Conservation (phyloP, 2,797 vertebrate species). For the Gymnothorax reevesii region DNA sequence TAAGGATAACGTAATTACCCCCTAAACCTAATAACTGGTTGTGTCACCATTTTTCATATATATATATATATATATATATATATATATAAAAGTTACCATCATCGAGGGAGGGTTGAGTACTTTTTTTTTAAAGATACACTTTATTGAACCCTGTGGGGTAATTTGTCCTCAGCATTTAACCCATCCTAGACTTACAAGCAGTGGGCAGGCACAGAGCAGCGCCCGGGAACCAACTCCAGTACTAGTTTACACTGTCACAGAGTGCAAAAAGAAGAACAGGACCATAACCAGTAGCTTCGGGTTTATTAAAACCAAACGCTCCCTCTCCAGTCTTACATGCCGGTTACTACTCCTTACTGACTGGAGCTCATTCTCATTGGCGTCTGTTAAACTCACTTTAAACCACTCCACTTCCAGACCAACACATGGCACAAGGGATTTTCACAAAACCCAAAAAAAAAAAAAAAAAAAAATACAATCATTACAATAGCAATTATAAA, state of each 20-base stretch:
- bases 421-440: constrained; percentile 44
- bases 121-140: too few species aligned
- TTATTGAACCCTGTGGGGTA: too few species aligned
- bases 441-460: constrained; percentile 38
- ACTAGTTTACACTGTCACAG: not conserved
- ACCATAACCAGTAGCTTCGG: not conserved
- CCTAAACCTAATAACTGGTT: too few species aligned
- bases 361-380: not conserved
- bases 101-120: not conserved
- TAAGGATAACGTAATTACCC: too few species aligned
- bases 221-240: too few species aligned
- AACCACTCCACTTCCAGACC: constrained; percentile 38
- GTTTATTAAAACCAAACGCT: not conserved
- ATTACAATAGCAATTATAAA: constrained; percentile 35
- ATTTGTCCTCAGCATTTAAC: too few species aligned
- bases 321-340: constrained; percentile 10
- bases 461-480: constrained; percentile 37
- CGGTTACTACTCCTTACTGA: not conserved
- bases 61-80: too few species aligned
- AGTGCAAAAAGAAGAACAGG: not conserved
- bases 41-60: too few species aligned
- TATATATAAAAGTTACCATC: too few species aligned
- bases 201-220: too few species aligned
- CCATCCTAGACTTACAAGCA: too few species aligned
- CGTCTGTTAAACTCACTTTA: constrained; percentile 20